Evolutionary conservation across 1,140 invertebrate species (phyloP).

Genomic region (Scaptomyza pallida): DNA sequence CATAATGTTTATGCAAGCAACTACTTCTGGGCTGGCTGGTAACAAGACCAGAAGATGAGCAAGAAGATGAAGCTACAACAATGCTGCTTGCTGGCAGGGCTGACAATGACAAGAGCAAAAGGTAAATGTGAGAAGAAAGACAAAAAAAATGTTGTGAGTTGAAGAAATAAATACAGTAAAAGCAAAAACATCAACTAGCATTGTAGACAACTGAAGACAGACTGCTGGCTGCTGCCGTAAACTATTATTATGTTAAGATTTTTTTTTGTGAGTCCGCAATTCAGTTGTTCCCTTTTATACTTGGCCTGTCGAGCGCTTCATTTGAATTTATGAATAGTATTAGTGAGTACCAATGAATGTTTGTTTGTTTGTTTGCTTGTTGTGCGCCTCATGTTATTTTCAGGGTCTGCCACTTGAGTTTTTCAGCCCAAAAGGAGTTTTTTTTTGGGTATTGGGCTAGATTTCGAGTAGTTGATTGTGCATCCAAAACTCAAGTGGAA

Average conservation of each 20-base stretch:
- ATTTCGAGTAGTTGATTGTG: conserved; percentile 69
- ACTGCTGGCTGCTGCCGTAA: conserved; percentile 2
- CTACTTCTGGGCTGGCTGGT: neutral
- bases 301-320: conserved; percentile 55
- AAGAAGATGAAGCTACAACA: conserved; percentile 1
- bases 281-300: conserved; percentile 41
- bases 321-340: conserved; percentile 77
- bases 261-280: conserved; percentile 30
- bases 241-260: neutral
- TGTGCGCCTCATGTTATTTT: conserved; percentile 34
- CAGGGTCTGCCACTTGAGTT: conserved; percentile 63
- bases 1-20: conserved; percentile 55
- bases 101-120: conserved; percentile 67
- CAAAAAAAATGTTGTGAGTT: conserved; percentile 1
- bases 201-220: conserved; percentile 37
- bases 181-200: too few species aligned
- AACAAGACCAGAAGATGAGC: conserved; percentile 1
- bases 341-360: conserved; percentile 35
- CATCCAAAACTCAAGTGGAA: conserved; percentile 16
- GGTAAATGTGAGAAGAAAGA: conserved; percentile 23
- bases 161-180: conserved; percentile 3
- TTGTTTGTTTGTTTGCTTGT: conserved; percentile 10
- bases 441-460: conserved; percentile 21
- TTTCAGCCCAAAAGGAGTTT: conserved; percentile 13
- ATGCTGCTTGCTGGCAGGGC: neutral